These are phyloP conservation scores for Cydia pomonella DNA, from an alignment of 1,140 invertebrate genomes.

Conservation along the genomic window DNA sequence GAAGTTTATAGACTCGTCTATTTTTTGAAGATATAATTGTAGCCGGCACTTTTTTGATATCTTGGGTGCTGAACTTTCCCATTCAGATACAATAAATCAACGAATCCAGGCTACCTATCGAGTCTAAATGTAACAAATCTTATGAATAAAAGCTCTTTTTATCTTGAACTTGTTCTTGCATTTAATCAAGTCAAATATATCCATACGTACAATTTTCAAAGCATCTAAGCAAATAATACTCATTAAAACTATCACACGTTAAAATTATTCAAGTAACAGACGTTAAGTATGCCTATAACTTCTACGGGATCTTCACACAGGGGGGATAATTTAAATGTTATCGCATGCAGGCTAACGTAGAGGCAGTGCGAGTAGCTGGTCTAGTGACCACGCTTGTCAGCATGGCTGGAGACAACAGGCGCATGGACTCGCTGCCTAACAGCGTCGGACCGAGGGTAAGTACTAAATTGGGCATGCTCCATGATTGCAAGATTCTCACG, in stretches of 20 bases:
- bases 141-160: too few relatives aligned
- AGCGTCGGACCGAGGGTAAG: conserved; percentile 77
- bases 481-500: not conserved
- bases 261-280: not conserved
- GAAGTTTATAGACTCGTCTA: not conserved
- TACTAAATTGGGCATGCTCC: conserved; percentile 53
- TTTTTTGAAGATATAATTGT: not conserved
- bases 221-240: too few relatives aligned
- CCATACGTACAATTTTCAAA: not conserved
- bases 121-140: too few relatives aligned
- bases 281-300: not conserved
- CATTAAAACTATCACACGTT: too few relatives aligned
- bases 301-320: conserved; percentile 15
- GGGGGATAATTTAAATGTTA: conserved; percentile 76
- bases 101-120: not conserved
- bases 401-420: conserved; percentile 83
- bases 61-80: not conserved
- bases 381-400: conserved; percentile 88
- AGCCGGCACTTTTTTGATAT: not conserved
- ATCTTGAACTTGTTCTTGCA: not conserved
- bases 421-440: conserved; percentile 74
- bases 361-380: conserved; percentile 87
- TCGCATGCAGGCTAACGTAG: conserved; percentile 82
- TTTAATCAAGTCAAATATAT: conserved; percentile 27
- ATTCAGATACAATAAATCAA: not conserved